Evolutionary conservation across 2,113 vertebrate genomes (phyloP).

Genomic region (Pseudolaguvia tuberculata): DNA sequence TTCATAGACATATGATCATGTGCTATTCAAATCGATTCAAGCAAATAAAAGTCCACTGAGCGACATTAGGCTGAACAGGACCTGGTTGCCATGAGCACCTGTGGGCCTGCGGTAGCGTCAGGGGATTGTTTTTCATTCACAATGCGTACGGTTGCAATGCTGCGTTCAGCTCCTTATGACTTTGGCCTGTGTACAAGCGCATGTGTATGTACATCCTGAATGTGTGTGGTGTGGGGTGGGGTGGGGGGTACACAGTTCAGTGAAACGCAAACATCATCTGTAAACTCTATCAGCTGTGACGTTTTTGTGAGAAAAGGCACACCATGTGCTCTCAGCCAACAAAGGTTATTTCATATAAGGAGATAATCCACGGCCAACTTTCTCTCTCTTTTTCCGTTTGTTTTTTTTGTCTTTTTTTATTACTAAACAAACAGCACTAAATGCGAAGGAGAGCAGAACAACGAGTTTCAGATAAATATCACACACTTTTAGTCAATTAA

Average conservation of each 20-base stretch:
- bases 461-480: neutral
- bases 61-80: constrained; percentile 24
- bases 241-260: neutral
- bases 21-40: constrained; percentile 26
- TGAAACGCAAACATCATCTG: constrained; percentile 6
- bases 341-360: neutral
- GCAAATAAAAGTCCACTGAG: constrained; percentile 20
- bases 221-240: neutral
- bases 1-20: neutral
- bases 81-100: constrained; percentile 41
- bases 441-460: neutral
- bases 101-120: constrained; percentile 48
- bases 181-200: constrained; percentile 35
- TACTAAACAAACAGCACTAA: neutral
- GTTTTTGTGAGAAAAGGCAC: neutral
- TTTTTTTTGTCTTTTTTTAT: too few species aligned
- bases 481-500: neutral
- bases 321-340: neutral
- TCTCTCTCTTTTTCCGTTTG: too few species aligned
- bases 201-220: too few species aligned
- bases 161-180: constrained; percentile 32
- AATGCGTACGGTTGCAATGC: constrained; percentile 43
- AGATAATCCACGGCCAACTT: too few species aligned
- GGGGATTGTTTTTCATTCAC: constrained; percentile 55
- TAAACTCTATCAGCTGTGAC: too few species aligned